Base-by-base conservation (phyloP, 2,113 vertebrate species). In the Oncorhynchus keta region DNA sequence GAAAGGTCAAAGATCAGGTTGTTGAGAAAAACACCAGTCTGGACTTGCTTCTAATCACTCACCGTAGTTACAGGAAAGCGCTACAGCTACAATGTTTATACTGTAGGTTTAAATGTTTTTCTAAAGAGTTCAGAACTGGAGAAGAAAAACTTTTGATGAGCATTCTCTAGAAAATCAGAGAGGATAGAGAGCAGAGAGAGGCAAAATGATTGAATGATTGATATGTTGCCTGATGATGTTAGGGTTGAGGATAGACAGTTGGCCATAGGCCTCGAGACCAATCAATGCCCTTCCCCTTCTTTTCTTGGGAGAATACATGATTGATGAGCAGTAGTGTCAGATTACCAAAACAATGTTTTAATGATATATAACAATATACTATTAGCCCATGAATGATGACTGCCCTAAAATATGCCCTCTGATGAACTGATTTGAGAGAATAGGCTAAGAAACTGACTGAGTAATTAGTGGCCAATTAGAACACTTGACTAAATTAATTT, bases 151-250 rank as follows among this genome's bases (percentile, higher is more conserved):
- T 45, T 45, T 45, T 45, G 2, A 39, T n/a, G 8, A 14, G 59
- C 30, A 32, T 32, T 20, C 30, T 24, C 59, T 74, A 26, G 62
- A 24, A 65, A 26, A 13, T 49, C n/a, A 1, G 12, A 71, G 11
- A 26, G 69, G 20, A 7, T 12, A 49, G 1, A 20, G 22, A 28
- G 48, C 16, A 26, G 49, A 28, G 5, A 26, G 11, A 26, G 6
- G 49, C 22, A 55, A 24, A 72, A 32, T 13, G 2, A 35, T 20
- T 20, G 0, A 3, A n/a, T 62, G 20, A 59, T 61, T 61, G 30
- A 26, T 66, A 67, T 16, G n/a, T 70, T 45, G 8, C 70, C 70
- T 55, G 22, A 55, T 71, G 13, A 71, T 71, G 24, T 71, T 30
- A 26, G 22, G 12, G 51, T 16, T 14, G 51, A 55, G 48, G 13